These are phyloP conservation scores for Anas capensis DNA, from an alignment of 2,797 vertebrate genomes.

Conservation along the genomic window DNA sequence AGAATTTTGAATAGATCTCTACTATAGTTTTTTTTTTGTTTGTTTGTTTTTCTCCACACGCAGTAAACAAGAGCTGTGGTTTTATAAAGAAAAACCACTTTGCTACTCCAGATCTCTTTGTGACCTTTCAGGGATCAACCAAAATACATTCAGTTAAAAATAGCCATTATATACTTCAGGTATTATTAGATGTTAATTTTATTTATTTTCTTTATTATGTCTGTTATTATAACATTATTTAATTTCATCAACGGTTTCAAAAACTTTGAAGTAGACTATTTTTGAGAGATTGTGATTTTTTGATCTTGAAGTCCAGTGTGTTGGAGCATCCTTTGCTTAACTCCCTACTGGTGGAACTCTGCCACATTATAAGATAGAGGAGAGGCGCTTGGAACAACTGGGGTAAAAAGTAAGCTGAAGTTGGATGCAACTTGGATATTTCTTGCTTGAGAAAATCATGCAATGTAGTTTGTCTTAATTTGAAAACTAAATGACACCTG, in stretches of 20 bases:
- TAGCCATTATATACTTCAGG: background rate
- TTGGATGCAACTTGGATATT: background rate
- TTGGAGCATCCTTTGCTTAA: background rate
- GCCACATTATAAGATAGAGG: background rate
- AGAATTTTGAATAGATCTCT: background rate
- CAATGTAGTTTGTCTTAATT: background rate
- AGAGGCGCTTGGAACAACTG: background rate
- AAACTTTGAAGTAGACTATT: background rate
- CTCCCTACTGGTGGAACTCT: background rate
- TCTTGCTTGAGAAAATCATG: background rate
- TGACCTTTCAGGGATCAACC: background rate
- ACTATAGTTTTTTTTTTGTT: background rate
- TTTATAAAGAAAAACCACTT: background rate
- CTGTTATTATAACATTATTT: background rate
- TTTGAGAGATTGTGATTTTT: background rate
- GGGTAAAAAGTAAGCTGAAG: background rate
- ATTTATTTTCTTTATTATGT: background rate
- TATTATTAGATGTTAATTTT: background rate
- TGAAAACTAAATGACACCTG: background rate
- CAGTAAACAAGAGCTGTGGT: background rate
- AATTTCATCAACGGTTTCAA: background rate
- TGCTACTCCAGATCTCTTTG: background rate
- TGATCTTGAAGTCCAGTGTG: background rate
- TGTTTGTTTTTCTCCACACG: background rate
- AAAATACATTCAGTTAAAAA: background rate